Conservation (phyloP, 2,797 vertebrate species). For the Yasuhikotakia modesta region DNA sequence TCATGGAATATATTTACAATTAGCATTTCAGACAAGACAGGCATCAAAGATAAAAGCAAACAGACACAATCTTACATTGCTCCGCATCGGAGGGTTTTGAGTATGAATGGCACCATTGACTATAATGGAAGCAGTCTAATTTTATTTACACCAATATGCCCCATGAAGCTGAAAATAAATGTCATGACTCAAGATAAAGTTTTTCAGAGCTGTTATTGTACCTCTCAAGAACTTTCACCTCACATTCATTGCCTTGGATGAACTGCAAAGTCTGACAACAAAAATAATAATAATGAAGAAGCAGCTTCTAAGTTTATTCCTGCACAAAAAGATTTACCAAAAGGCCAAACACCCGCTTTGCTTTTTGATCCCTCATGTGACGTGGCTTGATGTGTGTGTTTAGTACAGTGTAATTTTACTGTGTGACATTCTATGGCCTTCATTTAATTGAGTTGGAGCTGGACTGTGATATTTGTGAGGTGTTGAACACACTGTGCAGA, state of each 20-base stretch:
- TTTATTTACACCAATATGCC: not conserved
- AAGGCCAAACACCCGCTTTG: slow-evolving; percentile 32
- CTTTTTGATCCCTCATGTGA: slow-evolving; percentile 23
- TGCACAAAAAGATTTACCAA: not conserved
- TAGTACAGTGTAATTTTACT: slow-evolving; percentile 37
- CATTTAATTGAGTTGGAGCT: slow-evolving; percentile 60
- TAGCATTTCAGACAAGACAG: too few species aligned
- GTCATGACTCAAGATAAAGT: not conserved
- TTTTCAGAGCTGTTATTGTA: not conserved
- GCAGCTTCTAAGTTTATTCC: not conserved
- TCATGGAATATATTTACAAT: too few species aligned
- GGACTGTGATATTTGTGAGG: slow-evolving; percentile 65
- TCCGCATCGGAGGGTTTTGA: too few species aligned
- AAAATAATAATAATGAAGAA: not conserved
- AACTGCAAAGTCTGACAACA: not conserved
- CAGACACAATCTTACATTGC: too few species aligned
- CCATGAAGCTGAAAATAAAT: not conserved
- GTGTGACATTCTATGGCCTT: slow-evolving; percentile 64
- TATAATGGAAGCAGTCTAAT: too few species aligned
- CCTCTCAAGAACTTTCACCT: too few species aligned
- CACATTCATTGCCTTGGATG: not conserved
- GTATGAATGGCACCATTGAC: too few species aligned
- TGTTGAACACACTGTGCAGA: slow-evolving; percentile 24
- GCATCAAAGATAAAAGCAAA: too few species aligned
- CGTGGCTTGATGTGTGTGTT: slow-evolving; percentile 10